Base-by-base conservation (phyloP, 2,113 vertebrate genomes). In the Atrichornis clamosus region DNA sequence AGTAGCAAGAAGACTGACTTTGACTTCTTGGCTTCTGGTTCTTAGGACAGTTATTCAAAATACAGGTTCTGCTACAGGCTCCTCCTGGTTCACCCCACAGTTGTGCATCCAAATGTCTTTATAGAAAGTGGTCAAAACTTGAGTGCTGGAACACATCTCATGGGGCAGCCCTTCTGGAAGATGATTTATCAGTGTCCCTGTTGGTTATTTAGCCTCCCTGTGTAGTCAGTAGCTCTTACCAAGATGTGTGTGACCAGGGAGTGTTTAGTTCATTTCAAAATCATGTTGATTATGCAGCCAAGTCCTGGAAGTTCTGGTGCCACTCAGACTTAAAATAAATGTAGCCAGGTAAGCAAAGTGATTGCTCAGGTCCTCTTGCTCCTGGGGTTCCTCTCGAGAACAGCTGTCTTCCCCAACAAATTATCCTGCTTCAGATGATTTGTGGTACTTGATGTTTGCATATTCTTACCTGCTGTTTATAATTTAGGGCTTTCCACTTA, bases 281-380 rank as follows among this genome's bases (percentile, higher is more conserved):
- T 55, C 13, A 4, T 0, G 0, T 75, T 26, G 8, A 1, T n/a
- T 52, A 20, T 5, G 2, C 28, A 74, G n/a, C 9, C 24, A 49
- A 28, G 42, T 46, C 64, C 62, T 90, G 70, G 6, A 50, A 50
- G 56, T 23, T 75, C 65, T 92, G 26, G 13, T 42, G 42, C 18
- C n/a, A 42, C n/a, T 5, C 30, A 67, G 39, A 59, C 15, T 18
- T 28, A 39, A 86, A 86, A 68, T n/a, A 50, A 50, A 70, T 23
- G 22, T 6, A 73, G 8, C 30, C 58, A 58, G 26, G 9, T 41
- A 79, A 87, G 22, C 5, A 11, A 89, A 42, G 30, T 33, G 30
- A 73, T 33, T 42, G 21, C 19, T 73, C 2, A 7, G n/a, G 15
- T 70, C 35, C 47, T 67, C 49, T 67, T 72, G 27, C 27, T 78